A percentile compares a stretch with the other conserved stretches of the same genome.
Evolutionary conservation across 2,113 vertebrate genomes (phyloP).

Genomic region (Plotosus lineatus): DNA sequence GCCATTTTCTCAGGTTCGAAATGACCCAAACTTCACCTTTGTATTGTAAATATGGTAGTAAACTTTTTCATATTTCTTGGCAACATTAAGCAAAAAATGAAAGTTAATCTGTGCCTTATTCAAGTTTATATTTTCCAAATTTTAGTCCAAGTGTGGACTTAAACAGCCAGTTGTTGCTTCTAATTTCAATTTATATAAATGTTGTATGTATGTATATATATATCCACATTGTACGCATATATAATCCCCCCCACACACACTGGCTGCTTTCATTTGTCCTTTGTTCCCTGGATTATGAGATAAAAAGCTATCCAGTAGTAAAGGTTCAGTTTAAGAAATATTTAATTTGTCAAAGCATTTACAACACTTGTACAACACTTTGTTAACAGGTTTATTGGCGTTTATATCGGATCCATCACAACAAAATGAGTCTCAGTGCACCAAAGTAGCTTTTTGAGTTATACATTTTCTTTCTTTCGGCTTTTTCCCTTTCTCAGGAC

Average conservation of each 20-base stretch:
- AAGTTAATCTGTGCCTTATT: neutral
- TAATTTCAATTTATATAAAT: neutral
- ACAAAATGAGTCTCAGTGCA: no score
- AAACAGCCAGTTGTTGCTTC: neutral
- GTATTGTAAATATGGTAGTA: neutral
- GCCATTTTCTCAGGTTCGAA: constrained; percentile 1
- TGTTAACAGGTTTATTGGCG: neutral
- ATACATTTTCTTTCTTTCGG: no score
- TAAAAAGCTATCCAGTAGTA: neutral
- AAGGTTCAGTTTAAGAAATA: neutral
- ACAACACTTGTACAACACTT: neutral
- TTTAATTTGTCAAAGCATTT: neutral
- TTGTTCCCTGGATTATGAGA: neutral
- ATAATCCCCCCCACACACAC: no score
- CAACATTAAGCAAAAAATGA: neutral
- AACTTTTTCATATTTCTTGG: neutral
- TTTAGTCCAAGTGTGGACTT: neutral
- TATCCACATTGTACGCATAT: no score
- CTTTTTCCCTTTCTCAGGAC: no score
- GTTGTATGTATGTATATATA: no score
- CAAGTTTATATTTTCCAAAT: neutral
- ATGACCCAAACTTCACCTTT: neutral
- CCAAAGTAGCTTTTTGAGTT: no score
- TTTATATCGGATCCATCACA: no score
- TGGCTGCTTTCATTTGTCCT: neutral